A percentile compares a stretch with the other conserved stretches of the same genome.
These are phyloP conservation scores for Pseudopleuronectes americanus DNA, from an alignment of 2,797 vertebrate species.

Conservation along the genomic window DNA sequence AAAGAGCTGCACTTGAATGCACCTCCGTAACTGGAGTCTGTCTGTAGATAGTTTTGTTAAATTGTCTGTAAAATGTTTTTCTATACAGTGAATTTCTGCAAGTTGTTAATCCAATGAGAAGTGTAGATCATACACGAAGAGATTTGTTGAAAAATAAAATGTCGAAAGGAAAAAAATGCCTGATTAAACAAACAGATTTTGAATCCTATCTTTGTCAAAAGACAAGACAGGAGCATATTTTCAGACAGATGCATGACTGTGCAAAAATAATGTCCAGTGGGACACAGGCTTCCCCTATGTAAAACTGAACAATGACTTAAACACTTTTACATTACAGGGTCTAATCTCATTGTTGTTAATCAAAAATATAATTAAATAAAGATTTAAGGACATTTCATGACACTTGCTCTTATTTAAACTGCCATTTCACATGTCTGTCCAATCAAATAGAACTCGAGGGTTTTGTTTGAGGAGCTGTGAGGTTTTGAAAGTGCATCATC, in stretches of 20 bases:
- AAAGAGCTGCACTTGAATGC: conserved; percentile 51
- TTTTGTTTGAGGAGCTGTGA: conserved; percentile 3
- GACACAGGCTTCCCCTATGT: background rate
- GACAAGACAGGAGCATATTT: background rate
- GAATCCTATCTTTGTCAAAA: background rate
- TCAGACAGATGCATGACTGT: background rate
- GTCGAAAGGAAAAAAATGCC: conserved; percentile 25
- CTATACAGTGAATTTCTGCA: conserved; percentile 59
- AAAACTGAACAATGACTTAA: background rate
- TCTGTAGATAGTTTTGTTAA: conserved; percentile 45
- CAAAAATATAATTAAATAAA: conserved; percentile 11
- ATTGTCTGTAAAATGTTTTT: conserved; percentile 44
- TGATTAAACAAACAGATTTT: conserved; percentile 5
- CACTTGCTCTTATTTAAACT: conserved; percentile 3
- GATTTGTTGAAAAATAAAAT: conserved; percentile 27
- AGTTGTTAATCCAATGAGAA: conserved; percentile 26
- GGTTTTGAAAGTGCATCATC: conserved; percentile 41
- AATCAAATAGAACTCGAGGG: background rate
- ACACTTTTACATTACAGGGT: conserved; percentile 8
- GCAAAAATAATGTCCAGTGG: background rate
- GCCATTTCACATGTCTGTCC: background rate
- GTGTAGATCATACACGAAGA: conserved; percentile 38
- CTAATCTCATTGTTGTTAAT: conserved; percentile 12
- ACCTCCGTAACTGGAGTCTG: conserved; percentile 42
- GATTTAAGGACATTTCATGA: background rate